Evolutionary conservation across 2,888 invertebrate genomes (phyloP), one percentile per base, ranked within the genome.

Genomic region (Podabrus alpinus): DNA sequence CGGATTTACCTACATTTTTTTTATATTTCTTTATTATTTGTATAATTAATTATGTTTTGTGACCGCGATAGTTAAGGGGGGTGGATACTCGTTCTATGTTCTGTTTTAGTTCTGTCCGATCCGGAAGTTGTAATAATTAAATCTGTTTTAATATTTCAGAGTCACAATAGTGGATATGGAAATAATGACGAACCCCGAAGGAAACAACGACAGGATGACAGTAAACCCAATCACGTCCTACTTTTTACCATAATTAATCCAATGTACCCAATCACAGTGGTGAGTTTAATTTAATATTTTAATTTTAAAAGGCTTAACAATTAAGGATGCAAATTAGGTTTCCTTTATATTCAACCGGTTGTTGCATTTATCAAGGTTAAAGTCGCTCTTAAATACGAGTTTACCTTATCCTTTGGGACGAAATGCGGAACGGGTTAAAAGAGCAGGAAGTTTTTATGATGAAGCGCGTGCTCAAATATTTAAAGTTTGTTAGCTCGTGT

Each of bases 201-300:
- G 85, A 93, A 93, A 88, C 90, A 93, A 88, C 90, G 94, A 87
- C 92, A 93, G 85, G 94, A 94, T 87, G 94, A 94, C 86, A 94
- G 95, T 80, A 93, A 95, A 86, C 96, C 96, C 84, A 99, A 99
- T 91, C 97, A 98, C 90, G 96, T 99, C 83, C 90, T 99, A 84
- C 92, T 99, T 82, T 97, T 98, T 90, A 98, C 98, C 86, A 95
- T 99, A 88, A 94, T 98, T 88, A 99, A 99, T 89, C 98, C 98
- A 78, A 96, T 97, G 88, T 99, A 99, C 89, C 98, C 99, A 77
- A 98, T 99, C 89, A 98, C 98, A 89, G 98, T 98, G 93, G 98
- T 98, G 89, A 95, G 97, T 95, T 66, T 60, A 15, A 15, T 68
- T 25, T 45, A 13, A 29, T 13, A 11, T 68, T 68, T 68, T 68